Base-by-base conservation (phyloP, 2,797 vertebrate species). In the Spheniscus humboldti region DNA sequence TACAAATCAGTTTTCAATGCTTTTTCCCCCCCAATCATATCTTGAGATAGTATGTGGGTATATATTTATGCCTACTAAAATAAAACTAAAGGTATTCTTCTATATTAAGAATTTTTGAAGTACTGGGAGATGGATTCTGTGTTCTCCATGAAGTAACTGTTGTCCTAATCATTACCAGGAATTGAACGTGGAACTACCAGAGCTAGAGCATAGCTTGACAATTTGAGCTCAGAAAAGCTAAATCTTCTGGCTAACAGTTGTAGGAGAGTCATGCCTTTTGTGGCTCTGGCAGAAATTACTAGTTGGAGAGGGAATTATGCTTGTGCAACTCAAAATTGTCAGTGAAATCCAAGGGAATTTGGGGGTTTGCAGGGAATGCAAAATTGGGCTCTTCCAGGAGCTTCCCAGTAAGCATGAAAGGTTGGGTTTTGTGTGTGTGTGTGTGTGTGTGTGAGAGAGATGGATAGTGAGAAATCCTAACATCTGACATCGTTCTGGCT, bases 111-210 rank as follows among this genome's bases (percentile, higher is more conserved):
- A 11, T 39, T 66, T 87, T 66, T 78, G 4, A 52, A 92, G 64
- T 52, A 62, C n/a, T 77, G 53, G 89, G 81, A 90, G 90, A 86
- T 79, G 45, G 71, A 90, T 92, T 84, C 83, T 79, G 15, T 50
- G 64, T 79, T 93, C 80, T 71, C 43, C n/a, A 8, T 92, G 83
- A 88, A 93, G 74, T 94, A 96, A 93, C 55, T 76, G 23, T 79
- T 93, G 82, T 78, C 62, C 80, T 97, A 96, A 96, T 97, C 88
- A 77, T 92, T 96, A 96, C 94, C 96, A 96, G 96, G 94, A 96
- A 95, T 45, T 94, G 90, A 96, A 96, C 96, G 92, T 97, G 97
- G 89, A 96, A 94, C 92, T 92, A 90, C 87, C 43, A 96, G 82
- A 95, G 74, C 62, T 88, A 73, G 63, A 78, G 87, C 89, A 96